These are phyloP conservation scores for Orthosia incerta DNA, from an alignment of 2,888 invertebrate species.

Conservation along the genomic window DNA sequence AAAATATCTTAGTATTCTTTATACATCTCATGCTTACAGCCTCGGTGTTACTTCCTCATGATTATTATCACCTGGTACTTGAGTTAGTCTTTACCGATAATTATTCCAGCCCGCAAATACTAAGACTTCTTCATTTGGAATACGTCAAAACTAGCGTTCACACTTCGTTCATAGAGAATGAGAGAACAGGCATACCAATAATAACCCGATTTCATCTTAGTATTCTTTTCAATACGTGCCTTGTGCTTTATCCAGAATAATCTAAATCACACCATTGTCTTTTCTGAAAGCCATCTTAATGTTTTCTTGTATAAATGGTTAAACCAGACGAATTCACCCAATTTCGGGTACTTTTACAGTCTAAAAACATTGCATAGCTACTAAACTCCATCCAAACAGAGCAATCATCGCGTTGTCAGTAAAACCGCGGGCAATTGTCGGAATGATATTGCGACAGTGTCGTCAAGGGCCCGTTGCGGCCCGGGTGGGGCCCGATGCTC, in stretches of 20 bases:
- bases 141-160: too few relatives aligned
- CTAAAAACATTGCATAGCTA: conserved; percentile 21
- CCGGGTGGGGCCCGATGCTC: conserved; percentile 31
- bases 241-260: not conserved
- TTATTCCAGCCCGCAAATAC: too few relatives aligned
- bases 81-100: too few relatives aligned
- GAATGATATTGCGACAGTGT: conserved; percentile 65
- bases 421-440: conserved; percentile 52
- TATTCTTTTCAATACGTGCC: not conserved
- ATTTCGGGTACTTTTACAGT: conserved; percentile 9
- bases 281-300: not conserved
- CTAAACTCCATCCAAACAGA: conserved; percentile 21
- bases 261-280: not conserved
- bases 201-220: not conserved
- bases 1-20: too few relatives aligned
- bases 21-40: too few relatives aligned
- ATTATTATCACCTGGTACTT: too few relatives aligned
- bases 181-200: too few relatives aligned
- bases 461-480: conserved; percentile 54
- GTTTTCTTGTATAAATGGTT: not conserved
- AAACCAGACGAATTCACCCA: not conserved
- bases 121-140: too few relatives aligned
- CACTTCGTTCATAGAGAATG: too few relatives aligned
- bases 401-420: conserved; percentile 55
- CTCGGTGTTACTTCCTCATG: too few relatives aligned